phyloP scores from a whole-genome alignment of 2,113 vertebrate genomes.

The Clupea harengus region DNA sequence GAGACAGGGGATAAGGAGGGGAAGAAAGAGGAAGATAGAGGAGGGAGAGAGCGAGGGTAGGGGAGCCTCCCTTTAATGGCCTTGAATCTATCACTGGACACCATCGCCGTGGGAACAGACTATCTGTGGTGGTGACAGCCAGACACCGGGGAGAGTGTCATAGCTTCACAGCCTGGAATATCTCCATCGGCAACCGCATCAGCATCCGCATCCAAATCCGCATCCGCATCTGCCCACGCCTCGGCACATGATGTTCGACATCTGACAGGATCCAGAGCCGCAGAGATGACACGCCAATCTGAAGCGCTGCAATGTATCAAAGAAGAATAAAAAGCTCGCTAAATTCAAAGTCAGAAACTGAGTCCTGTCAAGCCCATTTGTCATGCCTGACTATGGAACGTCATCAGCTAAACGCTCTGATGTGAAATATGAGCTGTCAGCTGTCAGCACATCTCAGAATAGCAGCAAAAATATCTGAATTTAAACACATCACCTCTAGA shows the following conservation, averaged over 20 bases:
- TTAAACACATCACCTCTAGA: neutral
- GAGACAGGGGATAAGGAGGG: neutral
- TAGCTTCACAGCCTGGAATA: neutral
- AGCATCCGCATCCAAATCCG: neutral
- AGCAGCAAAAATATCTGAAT: neutral
- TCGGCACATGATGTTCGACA: neutral
- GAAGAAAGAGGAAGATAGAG: neutral
- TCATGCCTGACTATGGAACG: neutral
- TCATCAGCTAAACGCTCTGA: neutral
- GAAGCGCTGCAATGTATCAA: neutral
- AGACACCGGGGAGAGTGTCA: neutral
- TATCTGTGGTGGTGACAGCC: slow-evolving; percentile 4
- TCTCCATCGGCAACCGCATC: slow-evolving; percentile 1
- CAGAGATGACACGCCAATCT: neutral
- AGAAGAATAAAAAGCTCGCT: neutral
- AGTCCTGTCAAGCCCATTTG: neutral
- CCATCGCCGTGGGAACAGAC: neutral
- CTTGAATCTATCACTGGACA: slow-evolving; percentile 1
- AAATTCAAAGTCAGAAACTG: neutral
- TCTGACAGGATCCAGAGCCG: neutral
- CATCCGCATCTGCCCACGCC: neutral
- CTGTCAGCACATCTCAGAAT: neutral
- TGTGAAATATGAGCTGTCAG: neutral
- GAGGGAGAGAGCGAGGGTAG: neutral
- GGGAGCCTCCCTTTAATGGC: neutral